Base-by-base conservation (phyloP, 2,888 invertebrate species). In the Amblyjoppa proteus region DNA sequence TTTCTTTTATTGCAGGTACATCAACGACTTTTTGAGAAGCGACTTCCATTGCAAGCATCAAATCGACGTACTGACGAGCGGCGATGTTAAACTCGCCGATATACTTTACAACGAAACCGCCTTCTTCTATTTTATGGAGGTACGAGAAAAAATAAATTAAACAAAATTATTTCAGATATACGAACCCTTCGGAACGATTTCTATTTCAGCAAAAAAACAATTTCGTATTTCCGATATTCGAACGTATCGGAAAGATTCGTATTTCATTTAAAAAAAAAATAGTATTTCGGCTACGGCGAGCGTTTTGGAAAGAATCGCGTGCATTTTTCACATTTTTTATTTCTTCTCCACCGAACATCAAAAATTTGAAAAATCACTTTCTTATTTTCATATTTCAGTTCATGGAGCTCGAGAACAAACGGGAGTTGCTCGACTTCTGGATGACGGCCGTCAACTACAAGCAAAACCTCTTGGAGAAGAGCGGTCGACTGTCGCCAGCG, bases 121-220 rank as follows among this genome's bases (percentile, higher is more conserved):
- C 81, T 95, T 99, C 86, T 98, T 98, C 94, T 98, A 98, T 94
- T 98, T 99, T 92, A 98, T 98, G 96, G 99, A 99, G 95, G 96
- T 96, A 94, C 85, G 84, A 66, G 41, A 28, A 71, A 51, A 69
- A 20, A 20, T 20, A 20, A 20, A 20, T 0, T 20, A 20, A n/a
- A 28, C 25, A 74, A 71, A 51, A 51, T 66, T 56, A 53, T 66
- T 9, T 71, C 20, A 66, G n/a, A 74, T 73, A 77, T 6, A 51
- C 69, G 53, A 73, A 71, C 13, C 56, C 73, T 78, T 28, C 34
- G 28, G 51, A 13, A 45, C 0, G 11, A 45, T 45, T 45, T 0
- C 3, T 45, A 38, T 38, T 38, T 38, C 9, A 38, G 34, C 0
- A 9, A 38, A 4, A 34, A 4, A 34, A 4, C 0, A 49, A 49